These are phyloP conservation scores for Mastacembelus armatus DNA, from an alignment of 2,797 vertebrate genomes.

Conservation along the genomic window DNA sequence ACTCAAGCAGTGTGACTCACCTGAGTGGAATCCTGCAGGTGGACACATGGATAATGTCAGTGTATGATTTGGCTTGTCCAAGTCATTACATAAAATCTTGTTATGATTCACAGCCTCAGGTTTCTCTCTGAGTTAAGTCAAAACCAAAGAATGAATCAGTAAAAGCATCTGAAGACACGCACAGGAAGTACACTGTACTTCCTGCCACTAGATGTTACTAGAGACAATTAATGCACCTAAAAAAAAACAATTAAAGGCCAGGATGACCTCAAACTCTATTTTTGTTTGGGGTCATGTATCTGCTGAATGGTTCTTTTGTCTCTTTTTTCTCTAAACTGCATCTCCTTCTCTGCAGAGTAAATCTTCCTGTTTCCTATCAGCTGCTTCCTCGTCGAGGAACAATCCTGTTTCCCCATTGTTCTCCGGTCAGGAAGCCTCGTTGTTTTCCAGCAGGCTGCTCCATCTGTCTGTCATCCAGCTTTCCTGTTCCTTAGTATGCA, in stretches of 20 bases:
- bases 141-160: not conserved
- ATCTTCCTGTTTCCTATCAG: conserved; percentile 61
- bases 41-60: not conserved
- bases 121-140: too few species aligned
- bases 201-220: conserved; percentile 9
- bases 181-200: not conserved
- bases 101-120: not conserved
- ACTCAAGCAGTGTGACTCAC: not conserved
- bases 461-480: conserved; percentile 45
- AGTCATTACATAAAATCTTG: not conserved
- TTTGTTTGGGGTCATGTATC: not conserved
- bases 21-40: not conserved
- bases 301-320: too few species aligned
- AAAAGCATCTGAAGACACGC: not conserved
- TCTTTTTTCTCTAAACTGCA: conserved; percentile 8
- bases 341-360: conserved; percentile 18
- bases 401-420: conserved; percentile 71
- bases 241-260: too few species aligned
- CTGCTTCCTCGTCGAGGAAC: conserved; percentile 55
- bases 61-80: not conserved
- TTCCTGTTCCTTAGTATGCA: conserved; percentile 40
- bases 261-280: not conserved
- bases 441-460: conserved; percentile 49
- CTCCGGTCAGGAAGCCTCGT: conserved; percentile 26
- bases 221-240: too few species aligned